Evolutionary conservation across 2,888 invertebrate species (phyloP), one percentile per base, ranked within the genome.

Genomic region (Epistrophe eligans): DNA sequence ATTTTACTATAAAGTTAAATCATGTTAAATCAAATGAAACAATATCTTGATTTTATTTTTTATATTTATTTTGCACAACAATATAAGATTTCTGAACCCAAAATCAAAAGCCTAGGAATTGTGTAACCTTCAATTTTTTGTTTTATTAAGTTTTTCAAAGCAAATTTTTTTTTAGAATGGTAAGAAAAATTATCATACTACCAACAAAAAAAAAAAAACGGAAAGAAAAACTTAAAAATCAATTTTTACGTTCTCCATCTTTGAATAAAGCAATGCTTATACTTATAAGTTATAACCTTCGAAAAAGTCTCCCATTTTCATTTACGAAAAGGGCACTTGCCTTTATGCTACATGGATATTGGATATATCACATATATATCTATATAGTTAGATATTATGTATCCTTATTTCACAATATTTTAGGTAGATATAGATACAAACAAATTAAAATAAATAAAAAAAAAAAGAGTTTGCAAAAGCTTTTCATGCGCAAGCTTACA

Each of bases 401-500:
- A 67, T 67, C 66, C 19, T 19, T 67, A 17, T 52, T 70, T 11
- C 10, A 38, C 17, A 70, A 55, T 28, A 10, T 40, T 70, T 15
- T 55, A 32, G 7, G 2, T 24, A 15, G 24, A 15, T 38, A 28
- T 64, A 64, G 32, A 28, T 60, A 58, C 28, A 77, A 66, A 73
- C 15, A 73, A 48, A 57, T 57, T 66, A 50, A 66, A 66, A 48
- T 9, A n/a, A 24, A 24, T 24, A 24, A 66, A 17, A 38, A 67
- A 38, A 67, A 45, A 6, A 28, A 50, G 38, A 24, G 28, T 6
- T 10, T 50, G 15, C 9, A 48, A 74, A 81, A 85, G 81, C 82
- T 82, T 62, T 70, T 19, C 76, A 48, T 85, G 85, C 85, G 85
- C 85, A 85, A 81, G 85, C 81, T 82, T 85, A 79, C 17, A 43